These are phyloP conservation scores for Neolamprologus kungweensis DNA, from an alignment of 2,113 vertebrate genomes.

Conservation along the genomic window DNA sequence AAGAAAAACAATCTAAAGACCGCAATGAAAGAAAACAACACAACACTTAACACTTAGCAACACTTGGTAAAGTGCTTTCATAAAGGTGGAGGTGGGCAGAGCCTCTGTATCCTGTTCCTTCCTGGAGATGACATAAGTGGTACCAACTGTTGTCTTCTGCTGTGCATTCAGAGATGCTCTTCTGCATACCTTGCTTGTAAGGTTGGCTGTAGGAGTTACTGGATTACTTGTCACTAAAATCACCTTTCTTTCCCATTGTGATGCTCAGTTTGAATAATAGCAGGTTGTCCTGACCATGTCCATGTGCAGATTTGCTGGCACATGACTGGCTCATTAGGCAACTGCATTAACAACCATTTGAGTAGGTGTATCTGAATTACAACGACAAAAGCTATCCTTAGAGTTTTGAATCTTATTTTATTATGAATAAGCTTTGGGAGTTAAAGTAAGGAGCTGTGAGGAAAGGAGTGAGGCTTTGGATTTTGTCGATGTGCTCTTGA, in stretches of 20 bases:
- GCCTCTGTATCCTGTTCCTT: background rate
- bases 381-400: background rate
- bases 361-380: background rate
- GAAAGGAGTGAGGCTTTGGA: background rate
- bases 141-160: background rate
- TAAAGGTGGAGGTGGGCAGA: background rate
- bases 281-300: background rate
- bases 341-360: background rate
- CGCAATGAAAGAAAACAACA: background rate
- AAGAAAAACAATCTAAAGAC: background rate
- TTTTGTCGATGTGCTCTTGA: background rate
- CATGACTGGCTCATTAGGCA: background rate
- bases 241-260: background rate
- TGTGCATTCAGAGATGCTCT: background rate
- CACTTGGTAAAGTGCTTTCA: background rate
- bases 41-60: background rate
- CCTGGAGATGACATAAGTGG: background rate
- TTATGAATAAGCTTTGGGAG: background rate
- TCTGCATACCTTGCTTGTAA: background rate
- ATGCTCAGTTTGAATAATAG: background rate
- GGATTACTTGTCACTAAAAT: background rate
- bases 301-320: background rate
- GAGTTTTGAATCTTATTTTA: background rate
- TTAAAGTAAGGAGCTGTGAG: background rate
- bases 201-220: background rate